Conservation (phyloP, 2,797 vertebrate species). For the Ciconia nigra region DNA sequence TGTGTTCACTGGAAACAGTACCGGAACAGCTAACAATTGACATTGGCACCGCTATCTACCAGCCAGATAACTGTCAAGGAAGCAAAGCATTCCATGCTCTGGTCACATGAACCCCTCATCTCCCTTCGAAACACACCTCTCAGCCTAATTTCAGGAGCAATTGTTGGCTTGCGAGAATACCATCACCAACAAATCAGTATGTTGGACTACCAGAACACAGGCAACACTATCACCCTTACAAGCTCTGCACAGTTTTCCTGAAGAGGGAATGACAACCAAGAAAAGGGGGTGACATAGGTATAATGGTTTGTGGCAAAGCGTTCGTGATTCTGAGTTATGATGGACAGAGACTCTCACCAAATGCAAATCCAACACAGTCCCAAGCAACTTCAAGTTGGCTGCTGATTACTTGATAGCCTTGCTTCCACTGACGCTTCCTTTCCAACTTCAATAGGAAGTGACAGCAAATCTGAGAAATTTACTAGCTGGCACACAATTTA, state of each 20-base stretch:
- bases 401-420: fast-evolving
- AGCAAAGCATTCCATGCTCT: neutral
- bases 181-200: neutral
- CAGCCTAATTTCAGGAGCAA: neutral
- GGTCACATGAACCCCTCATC: neutral
- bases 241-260: neutral
- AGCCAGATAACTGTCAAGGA: neutral
- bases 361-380: neutral
- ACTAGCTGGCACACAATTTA: neutral
- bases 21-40: neutral
- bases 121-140: neutral
- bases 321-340: neutral
- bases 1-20: neutral
- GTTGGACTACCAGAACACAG: neutral
- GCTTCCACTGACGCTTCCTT: neutral
- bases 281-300: neutral
- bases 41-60: neutral
- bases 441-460: neutral
- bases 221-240: neutral
- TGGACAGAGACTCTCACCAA: neutral
- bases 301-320: neutral
- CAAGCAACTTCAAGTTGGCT: neutral
- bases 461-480: neutral
- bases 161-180: neutral
- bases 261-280: neutral